phyloP scores from a whole-genome alignment of 2,888 invertebrate genomes.

The Lasioglossum villosulum region DNA sequence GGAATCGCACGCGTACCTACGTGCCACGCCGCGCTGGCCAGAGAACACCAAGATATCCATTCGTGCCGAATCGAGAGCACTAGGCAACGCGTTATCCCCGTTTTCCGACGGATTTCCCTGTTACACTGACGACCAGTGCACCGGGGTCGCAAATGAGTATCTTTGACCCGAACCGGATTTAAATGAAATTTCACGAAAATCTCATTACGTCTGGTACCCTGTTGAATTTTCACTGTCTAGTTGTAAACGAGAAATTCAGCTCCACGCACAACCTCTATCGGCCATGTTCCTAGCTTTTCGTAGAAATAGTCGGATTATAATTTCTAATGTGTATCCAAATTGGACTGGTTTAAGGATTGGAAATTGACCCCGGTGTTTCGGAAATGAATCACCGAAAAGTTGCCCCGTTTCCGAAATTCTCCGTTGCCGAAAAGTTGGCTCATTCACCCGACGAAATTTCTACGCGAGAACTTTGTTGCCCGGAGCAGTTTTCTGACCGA shows the following conservation, averaged over 20 bases:
- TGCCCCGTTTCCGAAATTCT: not conserved
- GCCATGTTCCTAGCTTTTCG: not conserved
- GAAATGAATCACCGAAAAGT: not conserved
- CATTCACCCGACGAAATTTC: not conserved
- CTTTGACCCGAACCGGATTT: not conserved
- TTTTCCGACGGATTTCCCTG: not conserved
- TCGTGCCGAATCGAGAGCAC: constrained; percentile 76
- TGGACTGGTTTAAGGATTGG: not conserved
- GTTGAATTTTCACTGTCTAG: not conserved
- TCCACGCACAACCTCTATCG: not conserved
- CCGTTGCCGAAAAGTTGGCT: not conserved
- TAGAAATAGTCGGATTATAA: not conserved
- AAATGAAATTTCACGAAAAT: not conserved
- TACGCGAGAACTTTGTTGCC: not conserved
- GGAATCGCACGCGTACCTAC: constrained; percentile 23
- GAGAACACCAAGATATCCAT: constrained; percentile 55
- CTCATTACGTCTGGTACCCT: not conserved
- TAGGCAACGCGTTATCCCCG: constrained; percentile 68
- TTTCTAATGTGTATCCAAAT: not conserved
- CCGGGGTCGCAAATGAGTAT: not conserved
- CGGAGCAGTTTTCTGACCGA: not conserved
- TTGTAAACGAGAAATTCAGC: not conserved
- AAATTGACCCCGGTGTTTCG: not conserved
- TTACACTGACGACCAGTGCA: not conserved
- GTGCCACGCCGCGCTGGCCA: not conserved